Evolutionary conservation across 2,888 invertebrate species (phyloP), one percentile per base, ranked within the genome.

Genomic region (Octonoba sinensis): DNA sequence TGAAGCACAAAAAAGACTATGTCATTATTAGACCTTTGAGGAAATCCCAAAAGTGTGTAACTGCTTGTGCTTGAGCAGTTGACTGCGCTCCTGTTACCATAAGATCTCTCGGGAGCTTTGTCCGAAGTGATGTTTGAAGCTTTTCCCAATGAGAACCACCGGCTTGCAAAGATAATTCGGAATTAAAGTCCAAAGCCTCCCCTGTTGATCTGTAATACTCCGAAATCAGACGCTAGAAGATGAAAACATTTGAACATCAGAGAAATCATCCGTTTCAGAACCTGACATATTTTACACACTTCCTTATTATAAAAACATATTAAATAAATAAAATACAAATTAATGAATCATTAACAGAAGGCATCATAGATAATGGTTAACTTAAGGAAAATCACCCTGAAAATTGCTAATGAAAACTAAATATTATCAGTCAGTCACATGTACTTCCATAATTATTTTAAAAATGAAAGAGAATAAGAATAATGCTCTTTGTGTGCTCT

Each of bases 81-180:
- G 85, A 83, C 47, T 83, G 84, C 4, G 74, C 70, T 13, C 85
- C 85, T 2, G 83, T 83, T 6, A 84, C 85, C 72, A 86, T 78
- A 12, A 86, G 92, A 86, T 95, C 95, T 47, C 93, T 90, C 0
- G 95, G 95, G 87, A 95, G 93, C 88, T 95, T 95, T 0, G 85
- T 79, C 51, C 84, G 74, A 4, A 86, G 54, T 13, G 86, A 86
- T 0, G 94, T 90, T 89, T 95, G 95, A 70, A 96, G 88, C 89
- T 96, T 96, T 86, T 96, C 96, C 74, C 96, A 91, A 88, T 93
- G 95, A 0, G 93, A 93, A 3, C 93, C 92, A 85, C 93, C 93
- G 3, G 65, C 74, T 22, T 46, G 60, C 0, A 36, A 59, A 3
- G 56, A 22, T 36, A 76, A 49, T 27, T 72, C 72, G 3, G 27